These are phyloP conservation scores for Nymphicus hollandicus DNA, from an alignment of 2,113 vertebrate genomes.

Conservation along the genomic window DNA sequence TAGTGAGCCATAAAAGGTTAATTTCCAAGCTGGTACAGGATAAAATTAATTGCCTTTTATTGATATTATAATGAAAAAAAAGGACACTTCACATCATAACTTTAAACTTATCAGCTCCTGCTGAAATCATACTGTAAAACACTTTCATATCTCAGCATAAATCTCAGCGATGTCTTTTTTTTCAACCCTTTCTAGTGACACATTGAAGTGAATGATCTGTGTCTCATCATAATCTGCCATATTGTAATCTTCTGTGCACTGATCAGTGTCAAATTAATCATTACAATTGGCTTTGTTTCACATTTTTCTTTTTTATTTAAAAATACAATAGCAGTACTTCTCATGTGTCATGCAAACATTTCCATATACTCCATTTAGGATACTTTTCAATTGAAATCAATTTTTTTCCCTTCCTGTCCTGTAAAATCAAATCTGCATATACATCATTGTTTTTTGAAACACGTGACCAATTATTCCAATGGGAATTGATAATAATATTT, in stretches of 20 bases:
- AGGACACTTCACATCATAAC: slow-evolving; percentile 5
- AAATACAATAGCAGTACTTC: background rate
- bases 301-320: background rate
- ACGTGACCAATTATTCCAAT: background rate
- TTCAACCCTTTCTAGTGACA: background rate
- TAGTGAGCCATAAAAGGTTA: background rate
- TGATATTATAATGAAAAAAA: background rate
- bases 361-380: background rate
- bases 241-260: background rate
- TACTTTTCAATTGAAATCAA: background rate
- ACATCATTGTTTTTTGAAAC: background rate
- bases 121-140: background rate
- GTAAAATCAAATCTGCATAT: background rate
- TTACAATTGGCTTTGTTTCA: background rate
- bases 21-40: background rate
- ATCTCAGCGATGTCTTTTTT: background rate
- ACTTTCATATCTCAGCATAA: background rate
- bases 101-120: background rate
- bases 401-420: background rate
- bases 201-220: slow-evolving; percentile 4
- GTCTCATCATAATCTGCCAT: background rate
- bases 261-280: background rate
- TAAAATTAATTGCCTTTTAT: slow-evolving; percentile 34
- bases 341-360: background rate
- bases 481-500: background rate